Evolutionary conservation across 1,140 invertebrate species (phyloP).

Genomic region (Homarus americanus): DNA sequence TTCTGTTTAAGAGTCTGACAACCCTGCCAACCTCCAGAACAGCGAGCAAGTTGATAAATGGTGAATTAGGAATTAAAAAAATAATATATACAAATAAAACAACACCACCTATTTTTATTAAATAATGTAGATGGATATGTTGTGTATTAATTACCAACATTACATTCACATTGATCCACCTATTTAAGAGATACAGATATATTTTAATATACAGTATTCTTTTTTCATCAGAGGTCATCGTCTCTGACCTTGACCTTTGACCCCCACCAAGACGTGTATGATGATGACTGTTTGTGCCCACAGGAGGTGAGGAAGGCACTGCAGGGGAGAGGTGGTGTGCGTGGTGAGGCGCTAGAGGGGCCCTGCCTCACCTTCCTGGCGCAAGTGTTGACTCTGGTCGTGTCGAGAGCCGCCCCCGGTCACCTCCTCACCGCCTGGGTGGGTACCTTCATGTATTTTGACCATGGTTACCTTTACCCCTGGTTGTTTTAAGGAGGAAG

Average conservation of each 20-base stretch:
- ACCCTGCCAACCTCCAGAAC: too few relatives aligned
- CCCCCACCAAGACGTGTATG: too few relatives aligned
- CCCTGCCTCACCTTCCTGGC: neutral
- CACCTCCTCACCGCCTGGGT: neutral
- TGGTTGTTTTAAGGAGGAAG: too few relatives aligned
- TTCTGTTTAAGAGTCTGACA: too few relatives aligned
- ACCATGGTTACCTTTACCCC: too few relatives aligned
- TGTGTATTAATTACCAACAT: neutral
- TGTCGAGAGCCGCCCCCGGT: neutral
- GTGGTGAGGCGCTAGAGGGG: neutral
- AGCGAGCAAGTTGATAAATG: too few relatives aligned
- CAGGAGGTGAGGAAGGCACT: neutral
- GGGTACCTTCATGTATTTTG: neutral
- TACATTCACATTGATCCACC: neutral
- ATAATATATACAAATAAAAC: too few relatives aligned
- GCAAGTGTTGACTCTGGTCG: neutral
- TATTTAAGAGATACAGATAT: neutral
- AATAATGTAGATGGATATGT: too few relatives aligned
- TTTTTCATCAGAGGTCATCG: too few relatives aligned
- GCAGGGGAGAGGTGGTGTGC: neutral
- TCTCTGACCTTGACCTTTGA: too few relatives aligned
- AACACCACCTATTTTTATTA: too few relatives aligned
- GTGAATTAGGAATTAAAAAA: too few relatives aligned
- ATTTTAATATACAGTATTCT: neutral
- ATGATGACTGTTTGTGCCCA: neutral